Evolutionary conservation across 2,113 vertebrate genomes (phyloP).

Genomic region (Amia ocellicauda): DNA sequence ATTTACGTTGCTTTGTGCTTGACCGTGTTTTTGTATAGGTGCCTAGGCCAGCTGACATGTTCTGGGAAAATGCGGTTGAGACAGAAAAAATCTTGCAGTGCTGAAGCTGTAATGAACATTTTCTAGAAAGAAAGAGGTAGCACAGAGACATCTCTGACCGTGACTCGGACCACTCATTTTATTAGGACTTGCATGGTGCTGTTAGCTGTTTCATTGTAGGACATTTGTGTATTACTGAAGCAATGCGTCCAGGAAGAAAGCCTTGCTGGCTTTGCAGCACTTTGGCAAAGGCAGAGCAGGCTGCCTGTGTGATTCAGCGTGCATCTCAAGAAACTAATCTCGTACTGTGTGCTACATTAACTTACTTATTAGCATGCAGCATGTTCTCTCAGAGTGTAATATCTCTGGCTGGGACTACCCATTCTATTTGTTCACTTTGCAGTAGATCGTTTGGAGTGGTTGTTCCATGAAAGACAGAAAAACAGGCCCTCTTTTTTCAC

Average conservation of each 20-base stretch:
- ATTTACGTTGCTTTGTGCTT: background rate
- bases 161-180: no score
- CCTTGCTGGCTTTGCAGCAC: background rate
- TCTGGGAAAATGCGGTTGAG: background rate
- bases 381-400: slow-evolving; percentile 27
- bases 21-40: background rate
- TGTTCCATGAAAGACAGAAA: slow-evolving; percentile 33
- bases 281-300: background rate
- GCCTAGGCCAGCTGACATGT: background rate
- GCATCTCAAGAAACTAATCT: background rate
- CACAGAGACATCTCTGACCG: no score
- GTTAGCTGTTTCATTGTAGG: no score
- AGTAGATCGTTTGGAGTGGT: slow-evolving; percentile 37
- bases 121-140: no score
- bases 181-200: no score
- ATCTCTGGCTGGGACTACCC: slow-evolving; percentile 24
- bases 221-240: background rate
- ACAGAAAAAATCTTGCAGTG: no score
- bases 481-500: no score
- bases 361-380: slow-evolving; percentile 31
- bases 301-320: background rate
- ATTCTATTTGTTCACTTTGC: slow-evolving; percentile 31
- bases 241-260: background rate
- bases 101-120: no score
- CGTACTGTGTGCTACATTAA: background rate